Percentiles rank a stretch among this genome's conserved stretches.
phyloP scores from a whole-genome alignment of 2,797 vertebrate genomes.

The Eulemur albifrons region DNA sequence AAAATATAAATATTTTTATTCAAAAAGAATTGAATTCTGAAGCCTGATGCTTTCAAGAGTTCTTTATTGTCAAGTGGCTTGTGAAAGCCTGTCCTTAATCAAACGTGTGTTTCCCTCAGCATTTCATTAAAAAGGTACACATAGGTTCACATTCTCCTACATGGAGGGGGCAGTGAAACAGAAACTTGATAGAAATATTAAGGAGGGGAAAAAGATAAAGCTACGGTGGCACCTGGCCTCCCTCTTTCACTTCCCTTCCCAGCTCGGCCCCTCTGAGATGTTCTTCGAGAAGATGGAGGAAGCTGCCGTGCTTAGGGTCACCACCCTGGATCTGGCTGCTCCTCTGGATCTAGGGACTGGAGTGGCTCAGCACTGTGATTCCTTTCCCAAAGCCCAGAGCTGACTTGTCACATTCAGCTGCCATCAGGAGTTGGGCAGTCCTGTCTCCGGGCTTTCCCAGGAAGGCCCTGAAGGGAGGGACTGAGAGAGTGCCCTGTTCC shows the following conservation, averaged over 20 bases:
- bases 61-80: conserved; percentile 5
- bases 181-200: conserved; percentile 64
- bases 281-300: conserved; percentile 89
- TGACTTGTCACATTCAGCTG: neutral
- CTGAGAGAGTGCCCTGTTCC: conserved; percentile 65
- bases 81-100: neutral
- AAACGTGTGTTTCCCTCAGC: neutral
- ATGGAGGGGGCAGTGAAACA: conserved; percentile 30
- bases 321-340: conserved; percentile 61
- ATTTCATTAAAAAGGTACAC: conserved; percentile 1
- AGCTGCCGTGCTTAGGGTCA: conserved; percentile 85
- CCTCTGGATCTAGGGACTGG: conserved; percentile 59
- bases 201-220: conserved; percentile 71
- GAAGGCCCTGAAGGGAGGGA: conserved; percentile 37
- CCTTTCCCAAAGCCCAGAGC: conserved; percentile 1
- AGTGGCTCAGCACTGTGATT: neutral
- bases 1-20: conserved; percentile 24
- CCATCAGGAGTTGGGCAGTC: neutral
- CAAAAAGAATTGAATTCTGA: conserved; percentile 14
- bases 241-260: conserved; percentile 79
- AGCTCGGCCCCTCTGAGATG: conserved; percentile 57
- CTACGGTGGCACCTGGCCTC: conserved; percentile 80
- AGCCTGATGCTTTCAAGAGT: neutral
- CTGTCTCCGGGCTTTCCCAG: neutral
- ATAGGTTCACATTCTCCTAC: neutral